These are phyloP conservation scores for Hyla sarda DNA, from an alignment of 2,113 vertebrate genomes.

Conservation along the genomic window DNA sequence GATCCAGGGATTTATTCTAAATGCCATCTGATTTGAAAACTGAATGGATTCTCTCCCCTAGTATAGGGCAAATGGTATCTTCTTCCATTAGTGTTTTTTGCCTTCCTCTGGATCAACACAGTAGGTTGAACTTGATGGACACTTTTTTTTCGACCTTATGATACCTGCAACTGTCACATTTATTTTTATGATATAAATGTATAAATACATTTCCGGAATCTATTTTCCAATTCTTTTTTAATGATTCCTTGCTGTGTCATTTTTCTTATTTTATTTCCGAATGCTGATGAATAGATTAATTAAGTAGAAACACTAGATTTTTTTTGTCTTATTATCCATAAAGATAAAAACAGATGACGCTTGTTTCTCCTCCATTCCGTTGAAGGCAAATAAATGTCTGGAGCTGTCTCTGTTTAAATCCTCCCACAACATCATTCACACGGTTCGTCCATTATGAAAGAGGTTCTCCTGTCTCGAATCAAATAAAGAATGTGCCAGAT, in stretches of 20 bases:
- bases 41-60: too few species aligned
- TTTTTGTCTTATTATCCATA: constrained; percentile 26
- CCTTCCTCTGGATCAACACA: too few species aligned
- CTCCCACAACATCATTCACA: constrained; percentile 22
- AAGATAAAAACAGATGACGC: constrained; percentile 15
- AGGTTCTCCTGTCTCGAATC: background rate
- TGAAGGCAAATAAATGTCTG: background rate
- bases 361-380: background rate
- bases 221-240: constrained; percentile 1
- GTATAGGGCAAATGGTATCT: too few species aligned
- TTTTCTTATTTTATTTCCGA: constrained; percentile 35
- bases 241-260: background rate
- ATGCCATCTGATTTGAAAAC: too few species aligned
- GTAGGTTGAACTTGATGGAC: too few species aligned
- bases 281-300: constrained; percentile 15
- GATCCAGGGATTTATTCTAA: too few species aligned
- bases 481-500: constrained; percentile 19
- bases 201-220: background rate
- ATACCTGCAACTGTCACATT: too few species aligned
- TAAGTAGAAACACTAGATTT: constrained; percentile 16
- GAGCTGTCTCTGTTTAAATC: constrained; percentile 3
- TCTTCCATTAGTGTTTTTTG: too few species aligned
- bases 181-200: too few species aligned
- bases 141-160: too few species aligned
- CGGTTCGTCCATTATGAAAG: background rate